These are phyloP conservation scores for Malurus cyaneus DNA, from an alignment of 2,113 vertebrate genomes.

Conservation along the genomic window DNA sequence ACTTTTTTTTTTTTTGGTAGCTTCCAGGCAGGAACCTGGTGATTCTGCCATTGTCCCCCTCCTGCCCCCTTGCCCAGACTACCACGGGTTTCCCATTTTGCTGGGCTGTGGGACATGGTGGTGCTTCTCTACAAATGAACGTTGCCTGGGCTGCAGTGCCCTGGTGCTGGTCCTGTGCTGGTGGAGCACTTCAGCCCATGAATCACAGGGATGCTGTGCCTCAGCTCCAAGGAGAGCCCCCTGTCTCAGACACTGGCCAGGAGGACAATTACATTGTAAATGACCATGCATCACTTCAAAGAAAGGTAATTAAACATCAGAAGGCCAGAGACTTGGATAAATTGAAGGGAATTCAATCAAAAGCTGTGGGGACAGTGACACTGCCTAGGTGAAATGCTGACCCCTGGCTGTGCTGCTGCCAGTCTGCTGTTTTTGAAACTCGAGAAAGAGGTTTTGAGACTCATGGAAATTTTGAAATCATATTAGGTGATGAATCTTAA, in stretches of 20 bases:
- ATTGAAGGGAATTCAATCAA: background rate
- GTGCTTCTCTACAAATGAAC: background rate
- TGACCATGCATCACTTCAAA: background rate
- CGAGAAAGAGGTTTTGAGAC: background rate
- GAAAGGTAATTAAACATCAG: background rate
- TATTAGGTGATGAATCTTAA: background rate
- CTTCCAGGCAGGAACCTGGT: background rate
- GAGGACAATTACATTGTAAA: background rate
- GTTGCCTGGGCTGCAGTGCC: rapidly evolving
- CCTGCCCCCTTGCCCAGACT: background rate
- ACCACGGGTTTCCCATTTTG: background rate
- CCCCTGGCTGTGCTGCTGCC: background rate
- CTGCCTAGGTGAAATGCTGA: background rate
- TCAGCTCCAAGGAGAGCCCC: background rate
- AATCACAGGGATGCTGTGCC: background rate
- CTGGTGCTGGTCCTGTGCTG: background rate
- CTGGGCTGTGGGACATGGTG: background rate
- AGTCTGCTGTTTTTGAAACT: background rate
- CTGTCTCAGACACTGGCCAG: background rate
- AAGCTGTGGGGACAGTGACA: background rate
- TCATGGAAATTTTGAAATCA: background rate
- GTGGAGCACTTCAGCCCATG: background rate
- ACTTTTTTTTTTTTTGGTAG: background rate
- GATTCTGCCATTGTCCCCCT: background rate
- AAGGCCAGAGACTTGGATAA: background rate